A percentile compares a stretch with the other conserved stretches of the same genome.
These are phyloP conservation scores for Anthophora plumipes DNA, from an alignment of 2,888 invertebrate species.

Conservation along the genomic window DNA sequence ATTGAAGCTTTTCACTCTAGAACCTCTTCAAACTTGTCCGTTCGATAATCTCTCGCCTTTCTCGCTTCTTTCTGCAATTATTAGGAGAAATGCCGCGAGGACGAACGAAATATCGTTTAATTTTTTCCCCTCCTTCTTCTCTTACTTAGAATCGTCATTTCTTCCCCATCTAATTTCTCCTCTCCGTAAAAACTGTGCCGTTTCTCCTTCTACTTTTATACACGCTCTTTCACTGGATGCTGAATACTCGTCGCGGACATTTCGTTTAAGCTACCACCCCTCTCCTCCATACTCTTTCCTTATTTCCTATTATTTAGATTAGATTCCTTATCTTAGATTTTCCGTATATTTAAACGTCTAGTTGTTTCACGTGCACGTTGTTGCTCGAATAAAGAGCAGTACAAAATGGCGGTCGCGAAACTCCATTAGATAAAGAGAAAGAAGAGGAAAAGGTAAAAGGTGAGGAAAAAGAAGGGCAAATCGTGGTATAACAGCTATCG, in stretches of 20 bases:
- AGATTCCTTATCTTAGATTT: conserved; percentile 5
- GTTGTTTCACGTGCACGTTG: neutral
- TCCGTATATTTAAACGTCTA: neutral
- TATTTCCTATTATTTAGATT: conserved; percentile 17
- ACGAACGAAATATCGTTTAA: conserved; percentile 1
- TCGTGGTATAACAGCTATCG: conserved; percentile 4
- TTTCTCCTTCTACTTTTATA: neutral
- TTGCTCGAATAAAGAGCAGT: neutral
- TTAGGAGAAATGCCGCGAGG: neutral
- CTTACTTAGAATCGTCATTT: no score
- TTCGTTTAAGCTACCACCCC: neutral
- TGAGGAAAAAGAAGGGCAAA: neutral
- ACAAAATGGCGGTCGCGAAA: neutral
- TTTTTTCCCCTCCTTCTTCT: neutral
- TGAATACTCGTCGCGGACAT: conserved; percentile 15
- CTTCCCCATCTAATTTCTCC: no score
- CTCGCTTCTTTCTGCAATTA: neutral
- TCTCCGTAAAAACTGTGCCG: neutral
- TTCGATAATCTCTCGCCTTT: neutral
- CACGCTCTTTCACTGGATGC: neutral
- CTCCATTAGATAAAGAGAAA: neutral
- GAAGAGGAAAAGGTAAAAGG: neutral
- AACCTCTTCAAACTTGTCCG: conserved; percentile 12
- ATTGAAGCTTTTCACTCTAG: neutral
- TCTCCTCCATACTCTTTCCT: neutral